Percentiles rank a stretch among this genome's conserved stretches.
Evolutionary conservation across 2,888 invertebrate species (phyloP).

Genomic region (Siphonodentalium dalli): DNA sequence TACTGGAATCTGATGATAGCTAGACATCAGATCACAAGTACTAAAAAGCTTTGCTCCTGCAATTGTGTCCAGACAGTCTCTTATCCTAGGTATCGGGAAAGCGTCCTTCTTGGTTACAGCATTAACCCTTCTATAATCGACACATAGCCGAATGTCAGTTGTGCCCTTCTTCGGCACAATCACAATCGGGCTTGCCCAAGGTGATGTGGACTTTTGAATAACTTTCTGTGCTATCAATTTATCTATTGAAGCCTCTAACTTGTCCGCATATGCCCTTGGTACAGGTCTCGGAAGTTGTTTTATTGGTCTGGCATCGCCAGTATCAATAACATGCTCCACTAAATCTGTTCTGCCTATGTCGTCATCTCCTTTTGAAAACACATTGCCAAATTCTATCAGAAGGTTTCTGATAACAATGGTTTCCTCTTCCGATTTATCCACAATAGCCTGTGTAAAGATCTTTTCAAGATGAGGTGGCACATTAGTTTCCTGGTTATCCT

Average conservation of each 20-base stretch:
- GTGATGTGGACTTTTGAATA: slow-evolving; percentile 12
- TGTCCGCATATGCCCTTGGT: slow-evolving; percentile 1
- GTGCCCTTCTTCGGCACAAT: slow-evolving; percentile 6
- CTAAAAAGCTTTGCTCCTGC: not conserved
- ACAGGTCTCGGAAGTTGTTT: slow-evolving; percentile 11
- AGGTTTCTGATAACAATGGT: not conserved
- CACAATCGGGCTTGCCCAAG: slow-evolving; percentile 15
- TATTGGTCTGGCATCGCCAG: slow-evolving; percentile 3
- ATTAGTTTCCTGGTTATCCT: not conserved
- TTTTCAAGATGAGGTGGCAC: slow-evolving; percentile 5
- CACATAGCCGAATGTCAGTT: not conserved
- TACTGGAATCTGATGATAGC: slow-evolving; percentile 3
- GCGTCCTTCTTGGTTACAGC: not conserved
- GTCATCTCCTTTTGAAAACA: slow-evolving; percentile 8
- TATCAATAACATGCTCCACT: slow-evolving; percentile 9
- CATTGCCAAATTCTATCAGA: not conserved
- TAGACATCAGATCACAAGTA: not conserved
- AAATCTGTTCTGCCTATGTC: slow-evolving; percentile 13
- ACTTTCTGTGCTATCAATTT: slow-evolving; percentile 11
- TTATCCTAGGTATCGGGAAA: slow-evolving; percentile 3
- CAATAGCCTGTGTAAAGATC: not conserved
- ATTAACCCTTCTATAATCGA: slow-evolving; percentile 1
- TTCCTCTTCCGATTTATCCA: not conserved
- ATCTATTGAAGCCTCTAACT: slow-evolving; percentile 8
- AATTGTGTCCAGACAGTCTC: not conserved